phyloP scores from a whole-genome alignment of 2,797 vertebrate species.

The Cichlasoma orientale region DNA sequence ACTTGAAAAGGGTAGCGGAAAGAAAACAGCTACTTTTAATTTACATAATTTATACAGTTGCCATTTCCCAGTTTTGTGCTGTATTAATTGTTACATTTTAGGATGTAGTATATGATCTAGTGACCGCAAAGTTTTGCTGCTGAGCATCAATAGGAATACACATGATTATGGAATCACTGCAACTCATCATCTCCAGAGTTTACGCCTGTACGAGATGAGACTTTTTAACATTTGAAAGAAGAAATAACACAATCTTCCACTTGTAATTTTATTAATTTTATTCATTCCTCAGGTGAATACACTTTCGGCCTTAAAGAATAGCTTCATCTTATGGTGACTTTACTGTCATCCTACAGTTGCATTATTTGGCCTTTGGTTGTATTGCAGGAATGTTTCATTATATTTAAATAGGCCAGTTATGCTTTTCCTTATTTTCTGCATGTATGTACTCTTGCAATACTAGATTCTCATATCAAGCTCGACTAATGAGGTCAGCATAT shows the following conservation, averaged over 20 bases:
- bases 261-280: not conserved
- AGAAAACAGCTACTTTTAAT: constrained; percentile 10
- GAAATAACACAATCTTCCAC: not conserved
- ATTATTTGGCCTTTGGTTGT: not conserved
- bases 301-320: not conserved
- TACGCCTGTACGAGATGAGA: not conserved
- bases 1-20: not conserved
- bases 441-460: not conserved
- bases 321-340: not conserved
- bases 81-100: not conserved
- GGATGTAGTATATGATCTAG: not conserved
- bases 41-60: not conserved
- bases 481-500: not conserved
- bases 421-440: not conserved
- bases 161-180: not conserved
- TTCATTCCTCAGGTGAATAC: not conserved
- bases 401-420: not conserved
- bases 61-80: not conserved
- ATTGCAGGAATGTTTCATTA: not conserved
- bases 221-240: not conserved
- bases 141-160: not conserved
- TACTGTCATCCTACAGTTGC: not conserved
- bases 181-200: not conserved
- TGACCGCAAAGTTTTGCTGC: not conserved
- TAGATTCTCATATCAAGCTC: not conserved